Base-by-base conservation (phyloP, 2,797 vertebrate species). In the Macropus fuliginosus region DNA sequence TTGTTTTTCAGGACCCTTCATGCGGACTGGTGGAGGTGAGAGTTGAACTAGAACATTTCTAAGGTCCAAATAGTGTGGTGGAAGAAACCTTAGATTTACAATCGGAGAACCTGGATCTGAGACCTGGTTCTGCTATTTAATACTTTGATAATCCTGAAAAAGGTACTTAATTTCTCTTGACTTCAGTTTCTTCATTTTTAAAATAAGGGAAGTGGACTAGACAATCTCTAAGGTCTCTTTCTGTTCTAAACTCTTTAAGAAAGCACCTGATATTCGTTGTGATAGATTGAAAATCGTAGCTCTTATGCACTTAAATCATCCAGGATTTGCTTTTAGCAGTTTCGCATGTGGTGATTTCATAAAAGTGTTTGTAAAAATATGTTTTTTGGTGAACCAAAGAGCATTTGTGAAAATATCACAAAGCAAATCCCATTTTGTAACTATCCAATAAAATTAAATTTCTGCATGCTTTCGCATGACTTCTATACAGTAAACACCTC, bases 241-340 rank as follows among this genome's bases (percentile, higher is more conserved):
- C 21, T 81, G 21, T 81, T 27, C 74, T 81, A 46, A 81, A 46
- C 74, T 46, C 18, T 46, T 27, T 87, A 50, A 50, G 9, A 27
- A 92, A 1, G 0, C n/a, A 2, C 56, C 95, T 87, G 94, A 91
- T 90, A 93, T 62, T 90, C 87, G 56, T 14, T 94, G 5, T 87
- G 92, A 55, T 13, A 59, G 0, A 13, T 93, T 91, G 93, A 14
- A 96, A 57, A 56, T 93, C 96, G 13, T 94, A 54, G 40, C 91
- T 54, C 55, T n/a, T 93, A 95, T 93, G 66, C 16, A 92, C 18
- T 91, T 92, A 96, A 94, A 74, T 94, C 62, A 81, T 28, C 3
- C 18, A 92, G 94, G 89, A 96, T 94, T 5, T 93, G 40, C 59
- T 96, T 97, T 93, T 91, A 96, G 90, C 27, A 93, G 52, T 95